phyloP scores from a whole-genome alignment of 2,113 vertebrate genomes.

The Tautogolabrus adspersus region DNA sequence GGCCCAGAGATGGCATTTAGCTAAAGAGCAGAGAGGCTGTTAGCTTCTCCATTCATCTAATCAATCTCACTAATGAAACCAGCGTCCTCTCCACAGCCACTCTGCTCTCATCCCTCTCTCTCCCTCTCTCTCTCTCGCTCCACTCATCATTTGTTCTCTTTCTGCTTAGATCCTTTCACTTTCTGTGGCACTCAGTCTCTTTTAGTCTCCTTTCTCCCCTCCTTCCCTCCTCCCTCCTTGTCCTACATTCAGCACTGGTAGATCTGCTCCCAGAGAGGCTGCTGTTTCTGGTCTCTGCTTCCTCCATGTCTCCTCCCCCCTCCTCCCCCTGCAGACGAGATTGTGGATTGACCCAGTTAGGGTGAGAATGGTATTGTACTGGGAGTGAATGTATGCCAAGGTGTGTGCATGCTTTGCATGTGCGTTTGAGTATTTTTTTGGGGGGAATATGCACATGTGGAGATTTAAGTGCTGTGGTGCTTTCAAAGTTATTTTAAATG shows the following conservation, averaged over 20 bases:
- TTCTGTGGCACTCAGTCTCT: slow-evolving; percentile 5
- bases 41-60: slow-evolving; percentile 83
- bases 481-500: background rate
- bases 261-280: slow-evolving; percentile 51
- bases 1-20: slow-evolving; percentile 84
- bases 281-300: slow-evolving; percentile 54
- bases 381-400: slow-evolving; percentile 43
- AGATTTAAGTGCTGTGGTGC: slow-evolving; percentile 3
- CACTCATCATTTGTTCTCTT: slow-evolving; percentile 63
- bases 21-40: slow-evolving; percentile 84
- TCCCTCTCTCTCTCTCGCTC: slow-evolving; percentile 49
- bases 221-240: slow-evolving; percentile 37
- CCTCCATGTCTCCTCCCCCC: slow-evolving; percentile 26
- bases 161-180: slow-evolving; percentile 37
- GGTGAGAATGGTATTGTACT: slow-evolving; percentile 67
- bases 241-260: slow-evolving; percentile 58
- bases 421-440: background rate
- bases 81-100: slow-evolving; percentile 72
- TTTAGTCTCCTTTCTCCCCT: slow-evolving; percentile 10
- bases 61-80: slow-evolving; percentile 84
- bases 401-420: slow-evolving; percentile 25
- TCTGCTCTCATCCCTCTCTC: slow-evolving; percentile 39
- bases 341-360: slow-evolving; percentile 77
- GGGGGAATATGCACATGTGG: background rate
- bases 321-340: slow-evolving; percentile 58